Conservation (phyloP, 1,140 invertebrate species). For the Tetragonula clypearis region DNA sequence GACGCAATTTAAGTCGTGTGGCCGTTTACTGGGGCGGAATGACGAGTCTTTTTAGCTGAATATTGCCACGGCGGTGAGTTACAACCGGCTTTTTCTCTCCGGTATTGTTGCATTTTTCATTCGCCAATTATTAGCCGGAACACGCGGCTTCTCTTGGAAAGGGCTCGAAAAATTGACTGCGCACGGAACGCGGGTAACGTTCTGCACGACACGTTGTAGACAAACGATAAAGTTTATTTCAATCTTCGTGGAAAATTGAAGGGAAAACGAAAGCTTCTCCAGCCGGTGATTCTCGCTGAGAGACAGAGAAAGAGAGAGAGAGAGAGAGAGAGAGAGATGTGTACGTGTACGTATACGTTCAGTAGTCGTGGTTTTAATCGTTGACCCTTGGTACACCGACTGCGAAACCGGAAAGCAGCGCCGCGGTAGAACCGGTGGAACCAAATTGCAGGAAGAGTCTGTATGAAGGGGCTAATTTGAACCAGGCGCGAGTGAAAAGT, state of each 20-base stretch:
- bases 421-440: no score
- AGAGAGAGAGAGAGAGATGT: no score
- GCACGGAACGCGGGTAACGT: neutral
- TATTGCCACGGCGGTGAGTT: slow-evolving; percentile 57
- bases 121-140: slow-evolving; percentile 55
- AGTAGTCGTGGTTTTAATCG: neutral
- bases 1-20: slow-evolving; percentile 66
- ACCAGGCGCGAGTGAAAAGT: slow-evolving; percentile 53
- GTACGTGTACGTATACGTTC: no score
- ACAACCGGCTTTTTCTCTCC: slow-evolving; percentile 28
- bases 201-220: neutral
- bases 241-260: slow-evolving; percentile 28
- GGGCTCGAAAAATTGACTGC: slow-evolving; percentile 30
- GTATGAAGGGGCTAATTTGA: slow-evolving; percentile 48
- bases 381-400: neutral
- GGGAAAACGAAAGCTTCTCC: neutral
- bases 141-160: slow-evolving; percentile 20
- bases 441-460: neutral
- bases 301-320: neutral
- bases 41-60: slow-evolving; percentile 61
- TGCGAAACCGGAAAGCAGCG: neutral
- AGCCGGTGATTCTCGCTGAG: no score
- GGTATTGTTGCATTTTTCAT: slow-evolving; percentile 63
- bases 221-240: slow-evolving; percentile 31
- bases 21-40: slow-evolving; percentile 58